Base-by-base conservation (phyloP, 2,113 vertebrate genomes). In the Ramphastos sulfuratus region DNA sequence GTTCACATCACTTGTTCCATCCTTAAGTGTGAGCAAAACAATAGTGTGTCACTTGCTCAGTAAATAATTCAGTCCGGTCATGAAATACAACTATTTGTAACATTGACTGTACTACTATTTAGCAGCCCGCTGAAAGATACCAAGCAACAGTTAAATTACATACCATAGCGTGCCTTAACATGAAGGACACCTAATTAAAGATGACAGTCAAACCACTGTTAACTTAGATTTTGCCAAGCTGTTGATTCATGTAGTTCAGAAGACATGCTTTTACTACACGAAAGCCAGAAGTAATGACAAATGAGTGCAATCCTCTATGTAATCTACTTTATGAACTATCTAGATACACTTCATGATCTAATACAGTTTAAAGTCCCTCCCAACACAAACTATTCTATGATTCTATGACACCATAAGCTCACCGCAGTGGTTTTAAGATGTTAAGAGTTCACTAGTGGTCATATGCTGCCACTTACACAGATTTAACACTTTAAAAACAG, bases 381-480 rank as follows among this genome's bases (percentile, higher is more conserved):
- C 23, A 25, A 52, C 12, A 52, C 50, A 52, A 52, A 52, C 24
- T 23, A 52, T 25, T 48, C 20, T 19, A 46, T 9, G 18, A 46
- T 9, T 50, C 20, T 24, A 52, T 52, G 23, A 60, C 2, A 23
- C 7, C 67, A 27, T n/a, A 50, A 82, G 85, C 35, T 83, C 67
- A 48, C 5, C 52, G 54, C 64, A n/a, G 61, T 61, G 44, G n/a
- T 44, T 87, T 92, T 48, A 82, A 59, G 61, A 42, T 2, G 4
- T 28, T 30, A 42, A 42, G 55, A 63, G 13, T 66, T 82, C 79
- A 59, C 24, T 46, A 44, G 12, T 28, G 24, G 42, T 60, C 48
- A 4, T 17, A 46, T 5, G 7, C 20, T 75, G 48, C 31, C 24
- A 80, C 27, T 76, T 64, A 39, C 1, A n/a, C 0, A 1, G 50